phyloP scores from a whole-genome alignment of 1,140 invertebrate species.

The Drosophila kurseongensis region DNA sequence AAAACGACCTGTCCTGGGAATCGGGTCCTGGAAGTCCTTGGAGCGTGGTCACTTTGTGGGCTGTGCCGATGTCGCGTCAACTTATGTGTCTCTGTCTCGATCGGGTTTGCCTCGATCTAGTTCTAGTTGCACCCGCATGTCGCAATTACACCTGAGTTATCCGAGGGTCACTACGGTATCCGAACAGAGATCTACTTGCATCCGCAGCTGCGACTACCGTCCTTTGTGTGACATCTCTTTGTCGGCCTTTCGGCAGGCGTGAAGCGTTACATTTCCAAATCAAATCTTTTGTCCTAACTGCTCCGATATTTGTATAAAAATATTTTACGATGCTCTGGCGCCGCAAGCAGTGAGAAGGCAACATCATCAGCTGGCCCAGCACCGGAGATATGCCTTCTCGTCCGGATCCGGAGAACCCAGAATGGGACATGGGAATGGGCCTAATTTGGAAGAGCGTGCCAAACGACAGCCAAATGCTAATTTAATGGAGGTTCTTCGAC shows the following conservation, averaged over 20 bases:
- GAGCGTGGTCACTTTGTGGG: constrained; percentile 47
- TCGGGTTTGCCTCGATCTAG: constrained; percentile 19
- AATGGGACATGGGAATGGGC: constrained; percentile 14
- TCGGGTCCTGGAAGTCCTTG: background rate
- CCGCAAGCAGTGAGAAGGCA: constrained; percentile 31
- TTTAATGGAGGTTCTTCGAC: constrained; percentile 52
- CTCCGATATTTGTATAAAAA: constrained; percentile 55
- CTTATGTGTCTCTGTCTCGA: constrained; percentile 16
- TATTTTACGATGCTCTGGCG: constrained; percentile 73
- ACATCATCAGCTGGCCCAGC: constrained; percentile 4
- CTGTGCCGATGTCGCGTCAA: constrained; percentile 39
- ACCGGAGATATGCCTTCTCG: constrained; percentile 76
- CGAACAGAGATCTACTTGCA: constrained; percentile 3
- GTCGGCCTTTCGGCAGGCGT: constrained; percentile 65
- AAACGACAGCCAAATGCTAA: constrained; percentile 62
- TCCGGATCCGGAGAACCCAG: constrained; percentile 20
- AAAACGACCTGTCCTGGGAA: constrained; percentile 34
- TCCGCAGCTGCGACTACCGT: constrained; percentile 35
- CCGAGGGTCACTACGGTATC: background rate
- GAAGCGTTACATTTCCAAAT: constrained; percentile 65
- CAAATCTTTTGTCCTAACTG: constrained; percentile 46
- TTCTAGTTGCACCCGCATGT: constrained; percentile 37
- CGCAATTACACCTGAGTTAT: constrained; percentile 73
- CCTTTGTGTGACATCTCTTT: constrained; percentile 32
- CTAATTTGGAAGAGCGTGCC: constrained; percentile 40